Evolutionary conservation across 2,797 vertebrate genomes (phyloP).

Genomic region (Hylomyscus alleni): DNA sequence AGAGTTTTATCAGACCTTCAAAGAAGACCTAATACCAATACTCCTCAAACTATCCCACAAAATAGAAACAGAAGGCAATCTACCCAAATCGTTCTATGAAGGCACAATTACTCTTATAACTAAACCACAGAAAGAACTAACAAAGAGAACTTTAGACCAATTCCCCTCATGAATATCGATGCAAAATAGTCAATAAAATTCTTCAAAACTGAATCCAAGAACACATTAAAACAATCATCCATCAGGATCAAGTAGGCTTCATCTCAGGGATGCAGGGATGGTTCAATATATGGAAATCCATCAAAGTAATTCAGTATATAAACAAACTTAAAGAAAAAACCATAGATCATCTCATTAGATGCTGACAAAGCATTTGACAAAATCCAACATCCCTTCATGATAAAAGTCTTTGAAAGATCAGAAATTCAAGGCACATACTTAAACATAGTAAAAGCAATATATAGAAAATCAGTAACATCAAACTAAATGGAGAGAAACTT

Average conservation of each 20-base stretch:
- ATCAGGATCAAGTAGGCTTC: neutral
- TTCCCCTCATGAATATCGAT: neutral
- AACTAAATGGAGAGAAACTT: neutral
- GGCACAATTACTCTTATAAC: neutral
- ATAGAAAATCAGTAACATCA: neutral
- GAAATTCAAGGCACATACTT: neutral
- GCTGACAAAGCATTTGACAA: neutral
- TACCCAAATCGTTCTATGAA: neutral
- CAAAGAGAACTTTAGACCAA: neutral
- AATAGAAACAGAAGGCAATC: neutral
- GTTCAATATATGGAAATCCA: neutral
- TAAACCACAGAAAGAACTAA: neutral
- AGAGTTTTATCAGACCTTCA: neutral
- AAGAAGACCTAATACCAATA: neutral
- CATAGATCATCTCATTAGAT: neutral
- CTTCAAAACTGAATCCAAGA: neutral
- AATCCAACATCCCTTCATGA: neutral
- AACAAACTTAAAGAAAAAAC: neutral
- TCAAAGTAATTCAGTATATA: neutral
- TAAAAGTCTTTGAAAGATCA: neutral
- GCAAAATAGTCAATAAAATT: neutral
- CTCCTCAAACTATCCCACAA: neutral
- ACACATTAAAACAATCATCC: neutral
- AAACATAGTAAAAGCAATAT: neutral
- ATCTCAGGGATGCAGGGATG: neutral